Percentiles rank a stretch among this genome's conserved stretches.
Conservation (phyloP, 2,113 vertebrate genomes). For the Centropristis striata region DNA sequence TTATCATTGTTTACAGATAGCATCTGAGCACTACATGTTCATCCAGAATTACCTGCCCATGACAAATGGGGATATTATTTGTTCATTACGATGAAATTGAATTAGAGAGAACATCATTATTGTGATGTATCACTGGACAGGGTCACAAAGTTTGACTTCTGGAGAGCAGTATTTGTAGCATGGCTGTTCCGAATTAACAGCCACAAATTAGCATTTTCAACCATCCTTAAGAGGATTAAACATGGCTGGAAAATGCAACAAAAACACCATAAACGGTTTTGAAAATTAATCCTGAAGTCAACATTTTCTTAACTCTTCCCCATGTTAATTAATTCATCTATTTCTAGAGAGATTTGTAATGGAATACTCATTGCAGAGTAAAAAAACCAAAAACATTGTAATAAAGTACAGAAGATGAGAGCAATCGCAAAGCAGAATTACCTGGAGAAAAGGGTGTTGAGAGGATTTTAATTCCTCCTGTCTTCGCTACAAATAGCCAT, state of each 20-base stretch:
- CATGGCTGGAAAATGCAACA: not conserved
- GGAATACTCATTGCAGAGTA: not conserved
- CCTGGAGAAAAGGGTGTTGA: slow-evolving; percentile 18
- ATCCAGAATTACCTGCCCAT: not conserved
- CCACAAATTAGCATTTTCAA: not conserved
- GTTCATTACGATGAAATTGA: slow-evolving; percentile 20
- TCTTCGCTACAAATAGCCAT: slow-evolving; percentile 28
- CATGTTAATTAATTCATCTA: not conserved
- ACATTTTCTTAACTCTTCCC: not conserved
- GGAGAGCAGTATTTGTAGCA: not conserved
- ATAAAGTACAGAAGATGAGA: not conserved
- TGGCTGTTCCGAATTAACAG: not conserved
- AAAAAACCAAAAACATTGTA: not conserved
- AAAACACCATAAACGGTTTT: not conserved
- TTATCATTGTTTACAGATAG: not conserved
- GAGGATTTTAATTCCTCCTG: slow-evolving; percentile 14
- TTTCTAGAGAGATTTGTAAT: not conserved
- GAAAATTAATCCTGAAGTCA: not conserved
- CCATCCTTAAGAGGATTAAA: not conserved
- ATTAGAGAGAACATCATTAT: slow-evolving; percentile 31
- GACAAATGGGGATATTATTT: slow-evolving; percentile 17
- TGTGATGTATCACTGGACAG: slow-evolving; percentile 21
- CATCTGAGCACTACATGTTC: not conserved
- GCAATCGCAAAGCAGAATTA: slow-evolving; percentile 12
- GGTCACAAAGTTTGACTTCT: slow-evolving; percentile 14